Percentiles rank a stretch among this genome's conserved stretches.
phyloP scores from a whole-genome alignment of 64 coral and sea anemone genomes.

The Pocillopora damicornis region DNA sequence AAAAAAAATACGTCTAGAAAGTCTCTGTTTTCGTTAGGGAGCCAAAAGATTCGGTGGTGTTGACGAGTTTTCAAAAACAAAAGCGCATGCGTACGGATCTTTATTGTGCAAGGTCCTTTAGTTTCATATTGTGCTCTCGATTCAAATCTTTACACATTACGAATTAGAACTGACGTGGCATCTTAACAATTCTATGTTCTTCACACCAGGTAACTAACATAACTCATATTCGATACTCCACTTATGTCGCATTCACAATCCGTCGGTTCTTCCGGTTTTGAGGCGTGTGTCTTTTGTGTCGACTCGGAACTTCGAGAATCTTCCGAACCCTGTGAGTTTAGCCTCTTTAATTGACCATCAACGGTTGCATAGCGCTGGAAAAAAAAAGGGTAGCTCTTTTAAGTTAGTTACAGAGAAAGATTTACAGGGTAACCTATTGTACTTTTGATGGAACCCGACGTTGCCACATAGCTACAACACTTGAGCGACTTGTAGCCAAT shows the following conservation, averaged over 20 bases:
- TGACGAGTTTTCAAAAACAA: too few relatives aligned
- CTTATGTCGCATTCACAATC: slow-evolving; percentile 8
- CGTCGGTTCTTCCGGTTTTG: not conserved
- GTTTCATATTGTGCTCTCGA: too few relatives aligned
- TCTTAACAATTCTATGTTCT: too few relatives aligned
- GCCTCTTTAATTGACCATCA: slow-evolving; percentile 66
- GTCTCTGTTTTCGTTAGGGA: too few relatives aligned
- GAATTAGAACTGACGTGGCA: too few relatives aligned
- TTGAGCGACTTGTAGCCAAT: too few relatives aligned
- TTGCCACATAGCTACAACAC: too few relatives aligned
- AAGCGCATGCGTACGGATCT: too few relatives aligned
- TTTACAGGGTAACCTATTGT: not conserved
- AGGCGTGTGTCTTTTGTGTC: not conserved
- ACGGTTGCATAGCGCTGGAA: slow-evolving; percentile 65
- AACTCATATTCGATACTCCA: slow-evolving; percentile 5
- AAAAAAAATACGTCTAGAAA: too few relatives aligned
- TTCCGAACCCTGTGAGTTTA: slow-evolving; percentile 40
- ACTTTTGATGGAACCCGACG: not conserved
- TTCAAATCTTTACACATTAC: too few relatives aligned
- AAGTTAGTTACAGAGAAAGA: not conserved
- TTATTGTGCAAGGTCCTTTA: too few relatives aligned
- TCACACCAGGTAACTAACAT: slow-evolving; percentile 27
- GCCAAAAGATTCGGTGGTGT: too few relatives aligned
- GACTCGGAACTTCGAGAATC: slow-evolving; percentile 34
- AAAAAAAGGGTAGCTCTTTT: not conserved